Evolutionary conservation across 2,888 invertebrate species (phyloP).

Genomic region (Hyppa rectilinea): DNA sequence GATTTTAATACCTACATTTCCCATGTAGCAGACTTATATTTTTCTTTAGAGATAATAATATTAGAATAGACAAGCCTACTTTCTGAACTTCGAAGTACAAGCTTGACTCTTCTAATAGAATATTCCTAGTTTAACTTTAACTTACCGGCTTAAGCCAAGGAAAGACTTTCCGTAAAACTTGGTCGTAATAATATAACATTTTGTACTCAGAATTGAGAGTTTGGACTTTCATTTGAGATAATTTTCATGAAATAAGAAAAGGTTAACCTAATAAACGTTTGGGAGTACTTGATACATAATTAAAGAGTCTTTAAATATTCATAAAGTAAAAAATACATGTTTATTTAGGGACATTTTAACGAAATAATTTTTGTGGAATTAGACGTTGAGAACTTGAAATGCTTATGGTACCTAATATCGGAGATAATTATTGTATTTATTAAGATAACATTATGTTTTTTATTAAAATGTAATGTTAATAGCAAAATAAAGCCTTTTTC

Average conservation of each 20-base stretch:
- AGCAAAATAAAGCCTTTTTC: not conserved
- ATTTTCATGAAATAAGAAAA: conserved; percentile 42
- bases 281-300: conserved; percentile 42
- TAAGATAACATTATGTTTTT: not conserved
- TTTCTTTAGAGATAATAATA: conserved; percentile 33
- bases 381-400: not conserved
- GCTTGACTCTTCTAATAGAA: conserved; percentile 63
- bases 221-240: conserved; percentile 35
- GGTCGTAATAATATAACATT: conserved; percentile 36
- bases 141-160: conserved; percentile 47
- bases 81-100: conserved; percentile 54
- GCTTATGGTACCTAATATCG: not conserved
- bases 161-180: conserved; percentile 39
- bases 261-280: conserved; percentile 35
- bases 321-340: conserved; percentile 5
- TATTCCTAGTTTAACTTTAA: conserved; percentile 61
- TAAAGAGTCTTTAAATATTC: conserved; percentile 29
- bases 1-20: conserved; percentile 3
- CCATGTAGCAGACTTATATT: conserved; percentile 29
- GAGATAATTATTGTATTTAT: not conserved
- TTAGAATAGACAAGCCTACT: conserved; percentile 51
- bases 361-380: not conserved
- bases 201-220: conserved; percentile 27
- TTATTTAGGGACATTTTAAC: not conserved
- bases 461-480: not conserved